These are phyloP conservation scores for Scolopax rusticola DNA, from an alignment of 2,797 vertebrate genomes.

Conservation along the genomic window DNA sequence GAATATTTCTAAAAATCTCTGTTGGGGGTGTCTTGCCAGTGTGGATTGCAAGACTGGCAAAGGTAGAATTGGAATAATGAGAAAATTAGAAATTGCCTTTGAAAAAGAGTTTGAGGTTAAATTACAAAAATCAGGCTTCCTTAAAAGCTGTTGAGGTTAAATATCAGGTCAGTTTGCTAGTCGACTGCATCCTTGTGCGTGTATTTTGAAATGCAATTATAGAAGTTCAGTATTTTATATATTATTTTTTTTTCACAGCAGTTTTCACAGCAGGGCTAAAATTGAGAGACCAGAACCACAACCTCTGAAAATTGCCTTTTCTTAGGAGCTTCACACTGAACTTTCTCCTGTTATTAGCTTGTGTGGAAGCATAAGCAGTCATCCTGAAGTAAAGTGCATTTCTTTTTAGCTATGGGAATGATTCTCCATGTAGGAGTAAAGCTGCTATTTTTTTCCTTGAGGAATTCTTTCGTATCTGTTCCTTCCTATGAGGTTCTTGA, in stretches of 20 bases:
- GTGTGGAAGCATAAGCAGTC: neutral
- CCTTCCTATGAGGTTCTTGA: slow-evolving; percentile 2
- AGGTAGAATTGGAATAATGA: neutral
- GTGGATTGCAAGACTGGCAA: neutral
- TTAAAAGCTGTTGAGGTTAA: slow-evolving; percentile 6
- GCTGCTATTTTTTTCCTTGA: neutral
- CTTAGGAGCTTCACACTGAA: neutral
- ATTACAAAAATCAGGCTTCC: neutral
- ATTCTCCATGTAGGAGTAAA: neutral
- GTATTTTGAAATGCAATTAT: slow-evolving; percentile 5
- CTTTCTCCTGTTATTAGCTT: neutral
- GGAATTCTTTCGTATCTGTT: slow-evolving; percentile 23
- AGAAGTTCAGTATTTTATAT: neutral
- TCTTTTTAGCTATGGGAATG: neutral
- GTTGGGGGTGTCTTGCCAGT: neutral
- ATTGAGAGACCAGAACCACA: neutral
- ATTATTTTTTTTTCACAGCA: neutral
- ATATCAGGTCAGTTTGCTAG: neutral
- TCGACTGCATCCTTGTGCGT: neutral
- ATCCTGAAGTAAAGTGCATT: neutral
- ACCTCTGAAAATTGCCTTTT: slow-evolving; percentile 17
- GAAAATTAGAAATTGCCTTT: neutral
- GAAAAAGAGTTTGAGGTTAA: neutral
- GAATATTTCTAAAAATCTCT: neutral
- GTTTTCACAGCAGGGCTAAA: neutral